Evolutionary conservation across 2,888 invertebrate species (phyloP), one percentile per base, ranked within the genome.

Genomic region (Liodrosophila aerea): DNA sequence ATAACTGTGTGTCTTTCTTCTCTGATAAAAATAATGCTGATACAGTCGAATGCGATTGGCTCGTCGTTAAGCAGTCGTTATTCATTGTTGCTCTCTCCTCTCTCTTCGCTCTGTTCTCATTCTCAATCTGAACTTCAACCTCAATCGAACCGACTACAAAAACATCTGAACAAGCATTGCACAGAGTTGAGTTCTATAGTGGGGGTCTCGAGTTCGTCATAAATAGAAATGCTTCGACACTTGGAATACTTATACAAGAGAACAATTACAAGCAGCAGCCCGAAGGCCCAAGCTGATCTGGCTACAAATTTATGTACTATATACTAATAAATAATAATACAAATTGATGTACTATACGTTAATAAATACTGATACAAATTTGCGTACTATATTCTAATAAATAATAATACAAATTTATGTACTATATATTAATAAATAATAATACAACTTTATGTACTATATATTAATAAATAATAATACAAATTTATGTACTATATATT

Each of bases 181-280:
- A 67, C 52, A 62, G 76, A 56, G 56, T 7, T 15, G 52, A 52
- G n/a, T 47, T 51, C 77, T 65, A 65, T 75, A 69, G 81, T 65
- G 75, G 81, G 81, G 77, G 81, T 76, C 80, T 49, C 54, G 30
- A 15, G 45, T 29, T 65, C 54, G 66, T 50, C 66, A 70, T 58
- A 70, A 70, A 70, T 70, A 66, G 67, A 70, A 71, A 58, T 54
- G 44, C 57, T 66, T 62, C 46, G 36, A 57, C 56, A 16, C 16
- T 13, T 53, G 56, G 50, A 51, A 61, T 61, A 44, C 37, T n/a
- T n/a, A n/a, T n/a, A n/a, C n/a, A n/a, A n/a, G n/a, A n/a, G n/a
- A n/a, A n/a, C n/a, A n/a, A n/a, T n/a, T n/a, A n/a, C n/a, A n/a
- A 58, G 41, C 34, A 31, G 16, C 47, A 50, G 53, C 45, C 50